These are phyloP conservation scores for Thryonomys swinderianus DNA, from an alignment of 2,113 vertebrate genomes.

Conservation along the genomic window DNA sequence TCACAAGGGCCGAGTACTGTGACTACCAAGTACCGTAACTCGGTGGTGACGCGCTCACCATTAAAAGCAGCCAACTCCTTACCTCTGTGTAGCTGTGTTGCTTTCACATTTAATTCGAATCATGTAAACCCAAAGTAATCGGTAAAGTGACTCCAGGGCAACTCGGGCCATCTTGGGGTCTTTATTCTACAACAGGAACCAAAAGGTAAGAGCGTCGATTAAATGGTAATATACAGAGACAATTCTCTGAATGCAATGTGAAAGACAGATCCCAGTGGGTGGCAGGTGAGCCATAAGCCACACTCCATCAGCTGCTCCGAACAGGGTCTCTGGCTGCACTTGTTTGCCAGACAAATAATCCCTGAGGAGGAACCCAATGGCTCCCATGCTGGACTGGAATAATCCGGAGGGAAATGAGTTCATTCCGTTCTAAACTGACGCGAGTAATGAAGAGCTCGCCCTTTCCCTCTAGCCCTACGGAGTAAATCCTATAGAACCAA, in stretches of 20 bases:
- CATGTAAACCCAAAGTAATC: slow-evolving; percentile 99
- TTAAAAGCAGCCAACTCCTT: slow-evolving; percentile 18
- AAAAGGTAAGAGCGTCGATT: background rate
- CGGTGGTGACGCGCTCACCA: background rate
- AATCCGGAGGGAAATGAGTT: background rate
- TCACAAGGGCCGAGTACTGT: background rate
- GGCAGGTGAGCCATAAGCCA: background rate
- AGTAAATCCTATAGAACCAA: background rate
- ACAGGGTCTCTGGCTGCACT: background rate
- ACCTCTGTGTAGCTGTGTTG: slow-evolving; percentile 99
- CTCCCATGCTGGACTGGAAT: background rate
- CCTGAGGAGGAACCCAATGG: background rate
- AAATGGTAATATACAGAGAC: background rate
- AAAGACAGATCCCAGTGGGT: background rate
- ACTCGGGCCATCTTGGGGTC: slow-evolving; percentile 99
- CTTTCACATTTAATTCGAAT: slow-evolving; percentile 99
- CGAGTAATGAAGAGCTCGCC: background rate
- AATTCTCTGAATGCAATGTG: background rate
- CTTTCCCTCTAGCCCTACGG: background rate
- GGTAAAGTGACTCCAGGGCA: slow-evolving; percentile 97
- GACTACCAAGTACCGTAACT: background rate
- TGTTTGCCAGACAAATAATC: background rate
- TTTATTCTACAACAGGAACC: slow-evolving; percentile 91
- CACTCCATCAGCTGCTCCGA: background rate
- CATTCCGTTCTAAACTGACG: background rate